Conservation (phyloP, 2,797 vertebrate species). For the Fundulus diaphanus region DNA sequence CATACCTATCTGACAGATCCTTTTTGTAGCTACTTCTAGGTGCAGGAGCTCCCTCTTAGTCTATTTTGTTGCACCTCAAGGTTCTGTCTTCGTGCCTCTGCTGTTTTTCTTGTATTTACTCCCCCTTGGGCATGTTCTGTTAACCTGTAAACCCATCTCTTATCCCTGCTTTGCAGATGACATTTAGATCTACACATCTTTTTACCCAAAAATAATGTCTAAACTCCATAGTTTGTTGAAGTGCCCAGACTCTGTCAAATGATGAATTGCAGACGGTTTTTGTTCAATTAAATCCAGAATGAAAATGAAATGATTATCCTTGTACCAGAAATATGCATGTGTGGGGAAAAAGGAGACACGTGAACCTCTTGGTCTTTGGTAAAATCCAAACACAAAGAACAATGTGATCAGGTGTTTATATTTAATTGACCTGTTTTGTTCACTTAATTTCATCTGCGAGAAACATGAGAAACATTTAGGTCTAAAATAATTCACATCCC, state of each 20-base stretch:
- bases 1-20: neutral
- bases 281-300: no score
- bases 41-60: neutral
- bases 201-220: no score
- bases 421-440: neutral
- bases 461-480: neutral
- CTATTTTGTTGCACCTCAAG: neutral
- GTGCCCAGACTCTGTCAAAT: no score
- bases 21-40: neutral
- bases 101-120: neutral
- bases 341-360: no score
- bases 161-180: no score
- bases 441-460: neutral
- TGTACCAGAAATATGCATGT: no score
- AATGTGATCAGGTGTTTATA: neutral
- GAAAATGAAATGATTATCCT: no score
- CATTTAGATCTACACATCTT: no score
- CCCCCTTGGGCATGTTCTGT: neutral
- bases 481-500: neutral
- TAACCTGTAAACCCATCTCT: no score
- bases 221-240: no score
- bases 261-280: no score
- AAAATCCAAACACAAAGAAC: neutral
- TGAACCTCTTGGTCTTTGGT: neutral
- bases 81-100: neutral